A percentile compares a stretch with the other conserved stretches of the same genome.
Conservation (phyloP, 1,140 invertebrate species). For the Oryctes rhinoceros region DNA sequence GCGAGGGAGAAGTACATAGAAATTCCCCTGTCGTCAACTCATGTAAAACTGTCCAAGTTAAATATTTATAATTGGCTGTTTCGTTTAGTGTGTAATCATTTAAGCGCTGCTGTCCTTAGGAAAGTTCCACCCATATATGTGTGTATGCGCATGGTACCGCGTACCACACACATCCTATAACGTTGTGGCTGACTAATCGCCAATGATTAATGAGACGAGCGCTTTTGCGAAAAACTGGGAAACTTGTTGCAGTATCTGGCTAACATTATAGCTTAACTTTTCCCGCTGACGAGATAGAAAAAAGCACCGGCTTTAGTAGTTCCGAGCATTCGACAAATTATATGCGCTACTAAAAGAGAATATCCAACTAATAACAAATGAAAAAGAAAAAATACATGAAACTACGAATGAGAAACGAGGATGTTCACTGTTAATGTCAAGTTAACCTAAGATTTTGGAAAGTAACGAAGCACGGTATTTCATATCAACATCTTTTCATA, state of each 20-base stretch:
- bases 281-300: background rate
- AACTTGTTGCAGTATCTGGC: background rate
- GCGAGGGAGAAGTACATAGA: slow-evolving; percentile 4
- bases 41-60: slow-evolving; percentile 21
- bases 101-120: background rate
- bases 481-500: too few relatives aligned
- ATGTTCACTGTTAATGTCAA: too few relatives aligned
- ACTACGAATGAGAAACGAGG: too few relatives aligned
- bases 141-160: background rate
- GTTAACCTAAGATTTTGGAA: too few relatives aligned
- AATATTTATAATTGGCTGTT: slow-evolving; percentile 28
- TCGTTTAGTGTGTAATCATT: slow-evolving; percentile 29
- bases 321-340: background rate
- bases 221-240: background rate
- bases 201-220: slow-evolving; percentile 15
- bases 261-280: background rate
- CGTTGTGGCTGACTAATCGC: background rate
- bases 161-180: background rate
- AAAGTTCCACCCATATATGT: slow-evolving; percentile 22
- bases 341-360: too few relatives aligned
- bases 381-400: too few relatives aligned
- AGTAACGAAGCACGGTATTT: too few relatives aligned
- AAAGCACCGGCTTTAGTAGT: background rate
- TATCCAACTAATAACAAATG: too few relatives aligned
- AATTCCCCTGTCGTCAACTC: slow-evolving; percentile 8